Conservation (phyloP, 2,888 invertebrate species). For the Stratiomys singularior region DNA sequence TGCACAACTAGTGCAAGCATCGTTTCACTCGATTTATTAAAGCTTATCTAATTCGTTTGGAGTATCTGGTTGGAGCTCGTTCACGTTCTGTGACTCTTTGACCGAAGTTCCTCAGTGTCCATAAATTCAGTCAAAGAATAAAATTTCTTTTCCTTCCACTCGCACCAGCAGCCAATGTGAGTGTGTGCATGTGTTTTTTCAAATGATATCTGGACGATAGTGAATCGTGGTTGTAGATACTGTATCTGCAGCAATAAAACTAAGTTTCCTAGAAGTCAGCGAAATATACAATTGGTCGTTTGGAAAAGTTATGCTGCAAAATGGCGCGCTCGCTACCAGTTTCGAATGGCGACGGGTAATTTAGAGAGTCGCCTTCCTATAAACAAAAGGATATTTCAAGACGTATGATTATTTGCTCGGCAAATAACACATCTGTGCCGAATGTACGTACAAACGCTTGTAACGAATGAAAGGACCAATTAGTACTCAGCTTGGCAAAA, state of each 20-base stretch:
- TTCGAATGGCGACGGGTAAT: neutral
- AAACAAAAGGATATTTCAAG: neutral
- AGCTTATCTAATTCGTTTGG: slow-evolving; percentile 41
- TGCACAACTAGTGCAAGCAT: slow-evolving; percentile 42
- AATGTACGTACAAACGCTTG: no score
- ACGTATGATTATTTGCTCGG: no score
- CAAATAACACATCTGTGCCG: no score
- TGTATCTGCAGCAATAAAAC: slow-evolving; percentile 42
- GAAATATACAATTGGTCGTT: slow-evolving; percentile 16
- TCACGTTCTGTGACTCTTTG: neutral
- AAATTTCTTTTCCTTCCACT: slow-evolving; percentile 15
- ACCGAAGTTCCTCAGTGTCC: neutral
- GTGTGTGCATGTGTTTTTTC: neutral
- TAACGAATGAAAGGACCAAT: no score
- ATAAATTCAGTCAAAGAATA: slow-evolving; percentile 38
- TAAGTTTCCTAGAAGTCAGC: slow-evolving; percentile 33
- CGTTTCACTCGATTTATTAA: slow-evolving; percentile 40
- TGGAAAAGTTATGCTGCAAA: slow-evolving; percentile 18
- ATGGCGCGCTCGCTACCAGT: neutral
- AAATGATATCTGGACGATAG: neutral
- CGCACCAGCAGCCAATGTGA: neutral
- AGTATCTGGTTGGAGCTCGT: slow-evolving; percentile 33
- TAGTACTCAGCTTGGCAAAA: no score
- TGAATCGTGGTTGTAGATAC: neutral
- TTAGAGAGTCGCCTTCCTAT: neutral